These are phyloP conservation scores for Stenurella melanura DNA, from an alignment of 2,888 invertebrate species.

Conservation along the genomic window DNA sequence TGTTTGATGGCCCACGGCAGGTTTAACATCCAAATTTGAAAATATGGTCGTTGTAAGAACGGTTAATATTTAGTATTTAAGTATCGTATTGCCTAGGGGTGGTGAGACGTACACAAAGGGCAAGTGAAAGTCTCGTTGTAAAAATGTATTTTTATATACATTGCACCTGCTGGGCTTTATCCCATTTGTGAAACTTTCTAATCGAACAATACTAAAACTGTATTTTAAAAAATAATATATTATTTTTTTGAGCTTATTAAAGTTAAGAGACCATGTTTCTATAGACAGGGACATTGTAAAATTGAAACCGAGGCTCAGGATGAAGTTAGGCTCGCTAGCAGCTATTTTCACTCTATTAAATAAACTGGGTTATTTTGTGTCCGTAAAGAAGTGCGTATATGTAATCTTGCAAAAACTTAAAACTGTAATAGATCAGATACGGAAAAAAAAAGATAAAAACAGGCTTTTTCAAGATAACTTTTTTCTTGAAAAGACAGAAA, in stretches of 20 bases:
- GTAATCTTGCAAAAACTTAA: too few species aligned
- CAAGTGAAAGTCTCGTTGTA: constrained; percentile 23
- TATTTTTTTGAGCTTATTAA: not conserved
- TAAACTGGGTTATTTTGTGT: too few species aligned
- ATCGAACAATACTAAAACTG: not conserved
- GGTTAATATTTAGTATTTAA: not conserved
- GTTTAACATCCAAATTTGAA: constrained; percentile 38
- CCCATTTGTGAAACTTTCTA: not conserved
- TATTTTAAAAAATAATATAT: not conserved
- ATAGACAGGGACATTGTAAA: too few species aligned
- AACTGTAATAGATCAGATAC: too few species aligned
- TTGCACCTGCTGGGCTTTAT: constrained; percentile 12
- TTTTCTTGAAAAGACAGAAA: too few species aligned
- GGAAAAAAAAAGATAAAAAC: too few species aligned
- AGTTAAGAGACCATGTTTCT: not conserved
- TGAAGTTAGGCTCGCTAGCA: too few species aligned
- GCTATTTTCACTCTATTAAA: too few species aligned
- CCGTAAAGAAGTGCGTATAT: too few species aligned
- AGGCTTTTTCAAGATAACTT: too few species aligned
- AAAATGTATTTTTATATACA: not conserved
- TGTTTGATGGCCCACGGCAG: constrained; percentile 30
- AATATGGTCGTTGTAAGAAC: constrained; percentile 15
- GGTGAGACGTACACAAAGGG: not conserved
- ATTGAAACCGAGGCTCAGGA: too few species aligned
- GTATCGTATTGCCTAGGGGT: not conserved